A percentile compares a stretch with the other conserved stretches of the same genome.
These are phyloP conservation scores for Acanthosepion lycidas DNA, from an alignment of 2,888 invertebrate species.

Conservation along the genomic window DNA sequence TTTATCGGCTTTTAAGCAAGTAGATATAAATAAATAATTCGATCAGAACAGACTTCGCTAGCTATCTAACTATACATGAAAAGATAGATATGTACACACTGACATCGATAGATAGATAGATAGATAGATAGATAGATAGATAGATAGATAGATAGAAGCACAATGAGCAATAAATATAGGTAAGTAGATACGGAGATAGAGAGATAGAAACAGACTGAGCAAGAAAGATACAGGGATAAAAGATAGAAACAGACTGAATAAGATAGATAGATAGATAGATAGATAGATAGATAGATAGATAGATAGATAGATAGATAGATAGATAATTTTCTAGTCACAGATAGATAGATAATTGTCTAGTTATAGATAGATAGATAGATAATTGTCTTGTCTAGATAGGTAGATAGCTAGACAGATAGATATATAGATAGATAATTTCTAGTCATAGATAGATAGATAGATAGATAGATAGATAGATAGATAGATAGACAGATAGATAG, in stretches of 20 bases:
- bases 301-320: no score
- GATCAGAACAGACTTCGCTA: not conserved
- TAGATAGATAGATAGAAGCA: not conserved
- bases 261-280: not conserved
- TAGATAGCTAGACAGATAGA: not conserved
- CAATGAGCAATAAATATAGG: not conserved
- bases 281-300: not conserved
- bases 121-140: not conserved
- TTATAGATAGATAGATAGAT: no score
- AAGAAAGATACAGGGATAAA: not conserved
- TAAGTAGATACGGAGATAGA: not conserved
- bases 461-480: not conserved
- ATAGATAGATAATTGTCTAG: no score
- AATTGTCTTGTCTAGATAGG: no score
- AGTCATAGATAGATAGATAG: not conserved
- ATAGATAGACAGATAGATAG: not conserved
- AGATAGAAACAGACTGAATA: no score
- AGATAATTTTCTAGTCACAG: no score
- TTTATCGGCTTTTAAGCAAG: no score
- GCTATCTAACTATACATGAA: no score
- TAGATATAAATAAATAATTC: not conserved
- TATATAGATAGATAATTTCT: not conserved
- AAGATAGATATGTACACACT: no score
- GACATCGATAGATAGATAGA: not conserved
- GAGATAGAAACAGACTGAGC: not conserved